Conservation (phyloP, 2,888 invertebrate genomes). For the Sceliomorpha sp. region DNA sequence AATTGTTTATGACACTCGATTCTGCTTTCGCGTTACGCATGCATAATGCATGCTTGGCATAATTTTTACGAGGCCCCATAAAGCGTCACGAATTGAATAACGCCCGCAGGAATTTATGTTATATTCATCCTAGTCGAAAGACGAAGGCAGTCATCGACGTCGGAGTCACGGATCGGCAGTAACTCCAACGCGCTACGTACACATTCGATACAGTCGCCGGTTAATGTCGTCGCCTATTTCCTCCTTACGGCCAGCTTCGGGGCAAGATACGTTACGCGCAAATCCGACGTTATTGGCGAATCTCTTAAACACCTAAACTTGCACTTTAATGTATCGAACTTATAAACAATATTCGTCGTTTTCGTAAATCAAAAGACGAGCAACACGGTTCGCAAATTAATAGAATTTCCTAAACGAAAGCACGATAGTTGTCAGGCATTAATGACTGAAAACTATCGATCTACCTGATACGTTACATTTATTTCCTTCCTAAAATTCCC, state of each 20-base stretch:
- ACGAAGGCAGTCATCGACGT: conserved; percentile 51
- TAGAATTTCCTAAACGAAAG: too few species aligned
- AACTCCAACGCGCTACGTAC: conserved; percentile 57
- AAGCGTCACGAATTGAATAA: conserved; percentile 62
- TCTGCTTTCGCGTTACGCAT: conserved; percentile 56
- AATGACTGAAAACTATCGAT: too few species aligned
- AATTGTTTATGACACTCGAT: conserved; percentile 23
- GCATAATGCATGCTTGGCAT: conserved; percentile 65
- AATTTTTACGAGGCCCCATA: conserved; percentile 69
- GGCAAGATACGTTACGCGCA: conserved; percentile 40
- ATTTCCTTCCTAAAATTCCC: too few species aligned
- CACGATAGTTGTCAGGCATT: too few species aligned
- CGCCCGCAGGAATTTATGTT: conserved; percentile 58
- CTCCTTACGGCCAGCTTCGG: conserved; percentile 20
- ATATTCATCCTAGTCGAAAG: conserved; percentile 27
- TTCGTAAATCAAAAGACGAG: conserved; percentile 33
- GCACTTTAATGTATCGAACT: conserved; percentile 22
- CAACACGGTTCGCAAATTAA: too few species aligned
- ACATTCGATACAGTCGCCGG: conserved; percentile 55
- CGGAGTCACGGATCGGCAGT: conserved; percentile 68
- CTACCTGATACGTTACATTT: too few species aligned
- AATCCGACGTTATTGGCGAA: conserved; percentile 47
- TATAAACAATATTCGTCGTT: conserved; percentile 41
- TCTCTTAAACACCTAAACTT: conserved; percentile 43
- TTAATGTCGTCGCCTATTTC: conserved; percentile 54